A percentile compares a stretch with the other conserved stretches of the same genome.
Evolutionary conservation across 2,888 invertebrate species (phyloP).

Genomic region (Oxytorus armatus): DNA sequence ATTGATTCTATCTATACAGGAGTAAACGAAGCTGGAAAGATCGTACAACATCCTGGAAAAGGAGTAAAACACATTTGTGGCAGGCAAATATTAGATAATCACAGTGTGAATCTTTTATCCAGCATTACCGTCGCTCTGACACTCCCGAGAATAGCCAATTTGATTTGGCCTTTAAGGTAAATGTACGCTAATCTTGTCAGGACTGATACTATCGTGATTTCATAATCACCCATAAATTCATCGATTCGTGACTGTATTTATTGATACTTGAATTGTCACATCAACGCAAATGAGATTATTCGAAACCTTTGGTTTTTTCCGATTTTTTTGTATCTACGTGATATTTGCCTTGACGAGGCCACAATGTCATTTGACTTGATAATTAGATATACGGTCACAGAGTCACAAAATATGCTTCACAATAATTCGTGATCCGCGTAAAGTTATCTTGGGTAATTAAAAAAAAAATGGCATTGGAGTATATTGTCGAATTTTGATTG

Average conservation of each 20-base stretch:
- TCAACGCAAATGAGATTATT: background rate
- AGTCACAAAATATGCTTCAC: too few relatives aligned
- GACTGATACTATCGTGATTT: conserved; percentile 12
- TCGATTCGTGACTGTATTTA: background rate
- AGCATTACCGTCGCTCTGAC: conserved; percentile 90
- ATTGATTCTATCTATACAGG: conserved; percentile 85
- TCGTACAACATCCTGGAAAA: conserved; percentile 90
- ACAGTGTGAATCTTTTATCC: conserved; percentile 94
- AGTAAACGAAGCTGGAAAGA: conserved; percentile 88
- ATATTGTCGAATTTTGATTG: background rate
- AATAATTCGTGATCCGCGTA: background rate
- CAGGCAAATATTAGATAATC: conserved; percentile 91
- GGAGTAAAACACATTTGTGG: conserved; percentile 92
- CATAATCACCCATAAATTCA: background rate
- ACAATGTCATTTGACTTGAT: too few relatives aligned
- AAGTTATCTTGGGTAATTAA: background rate
- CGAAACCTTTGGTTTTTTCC: too few relatives aligned
- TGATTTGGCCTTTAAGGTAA: conserved; percentile 85
- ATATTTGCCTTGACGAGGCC: too few relatives aligned
- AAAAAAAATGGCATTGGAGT: background rate
- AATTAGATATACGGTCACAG: too few relatives aligned
- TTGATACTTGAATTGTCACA: background rate
- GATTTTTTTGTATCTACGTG: too few relatives aligned
- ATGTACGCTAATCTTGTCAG: background rate
- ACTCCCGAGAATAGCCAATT: conserved; percentile 88